Evolutionary conservation across 2,113 vertebrate species (phyloP).

Genomic region (Varanus salvator): DNA sequence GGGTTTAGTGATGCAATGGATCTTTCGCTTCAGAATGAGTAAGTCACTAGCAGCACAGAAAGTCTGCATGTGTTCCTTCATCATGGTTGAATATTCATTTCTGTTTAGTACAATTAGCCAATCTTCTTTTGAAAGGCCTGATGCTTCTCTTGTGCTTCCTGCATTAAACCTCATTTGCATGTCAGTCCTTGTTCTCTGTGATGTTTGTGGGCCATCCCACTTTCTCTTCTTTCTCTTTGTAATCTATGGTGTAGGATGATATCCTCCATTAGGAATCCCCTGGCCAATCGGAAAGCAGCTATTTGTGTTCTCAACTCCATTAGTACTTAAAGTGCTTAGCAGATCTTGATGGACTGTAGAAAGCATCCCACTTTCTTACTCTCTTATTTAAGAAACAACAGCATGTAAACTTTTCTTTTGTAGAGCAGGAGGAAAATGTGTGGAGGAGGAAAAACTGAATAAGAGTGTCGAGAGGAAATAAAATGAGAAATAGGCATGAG

Average conservation of each 20-base stretch:
- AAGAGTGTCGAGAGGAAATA: constrained; percentile 30
- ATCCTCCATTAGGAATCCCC: constrained; percentile 50
- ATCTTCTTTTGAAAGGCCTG: neutral
- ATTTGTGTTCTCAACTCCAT: constrained; percentile 61
- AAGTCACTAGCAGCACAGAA: neutral
- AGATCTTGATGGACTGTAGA: constrained; percentile 49
- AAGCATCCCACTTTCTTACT: constrained; percentile 38
- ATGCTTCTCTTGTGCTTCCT: neutral
- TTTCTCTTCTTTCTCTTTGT: constrained; percentile 41
- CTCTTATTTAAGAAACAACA: constrained; percentile 49
- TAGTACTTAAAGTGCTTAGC: constrained; percentile 59
- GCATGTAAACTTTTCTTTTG: constrained; percentile 9
- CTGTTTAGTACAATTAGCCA: neutral
- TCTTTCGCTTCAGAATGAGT: neutral
- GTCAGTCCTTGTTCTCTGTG: constrained; percentile 2
- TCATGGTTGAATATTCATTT: neutral
- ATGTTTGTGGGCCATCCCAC: constrained; percentile 3
- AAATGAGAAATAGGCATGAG: constrained; percentile 9
- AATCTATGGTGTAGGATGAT: constrained; percentile 42
- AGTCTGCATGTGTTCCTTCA: neutral
- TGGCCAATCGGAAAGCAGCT: constrained; percentile 48
- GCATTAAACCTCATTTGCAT: neutral
- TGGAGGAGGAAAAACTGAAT: constrained; percentile 47
- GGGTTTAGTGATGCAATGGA: neutral
- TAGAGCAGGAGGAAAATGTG: constrained; percentile 38